A percentile compares a stretch with the other conserved stretches of the same genome.
Conservation (phyloP, 2,888 invertebrate genomes). For the Saturnia pavonia region DNA sequence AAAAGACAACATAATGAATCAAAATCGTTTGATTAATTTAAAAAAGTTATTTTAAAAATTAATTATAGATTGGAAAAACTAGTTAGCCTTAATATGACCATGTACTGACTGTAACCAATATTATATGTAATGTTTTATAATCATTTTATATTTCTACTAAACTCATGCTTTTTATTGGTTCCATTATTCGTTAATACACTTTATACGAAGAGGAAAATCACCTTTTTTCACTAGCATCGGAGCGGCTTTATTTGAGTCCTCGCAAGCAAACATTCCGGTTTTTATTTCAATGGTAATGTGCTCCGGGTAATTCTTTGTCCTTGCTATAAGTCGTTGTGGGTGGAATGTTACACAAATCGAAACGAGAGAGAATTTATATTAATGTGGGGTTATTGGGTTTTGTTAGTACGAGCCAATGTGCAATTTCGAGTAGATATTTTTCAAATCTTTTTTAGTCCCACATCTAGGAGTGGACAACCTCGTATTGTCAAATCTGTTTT, state of each 20-base stretch:
- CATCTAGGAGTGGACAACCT: background rate
- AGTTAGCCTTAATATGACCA: too few relatives aligned
- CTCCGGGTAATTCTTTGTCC: slow-evolving; percentile 31
- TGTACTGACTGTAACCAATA: background rate
- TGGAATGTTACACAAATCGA: slow-evolving; percentile 41
- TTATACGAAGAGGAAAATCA: slow-evolving; percentile 7
- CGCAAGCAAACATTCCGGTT: slow-evolving; percentile 35
- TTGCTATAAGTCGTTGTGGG: slow-evolving; percentile 29
- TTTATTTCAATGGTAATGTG: slow-evolving; percentile 45
- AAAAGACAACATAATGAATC: too few relatives aligned
- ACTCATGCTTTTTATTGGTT: background rate
- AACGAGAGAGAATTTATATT: slow-evolving; percentile 46
- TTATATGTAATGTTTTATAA: background rate
- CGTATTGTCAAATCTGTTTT: background rate
- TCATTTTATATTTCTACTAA: background rate
- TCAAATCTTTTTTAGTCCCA: background rate
- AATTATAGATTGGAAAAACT: too few relatives aligned
- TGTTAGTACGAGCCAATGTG: slow-evolving; percentile 20
- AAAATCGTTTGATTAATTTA: too few relatives aligned
- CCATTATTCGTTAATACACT: background rate
- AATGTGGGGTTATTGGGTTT: slow-evolving; percentile 36
- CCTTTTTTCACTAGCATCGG: background rate
- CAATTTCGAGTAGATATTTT: background rate
- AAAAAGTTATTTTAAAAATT: too few relatives aligned
- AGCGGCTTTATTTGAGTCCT: slow-evolving; percentile 22